Conservation (phyloP, 2,113 vertebrate genomes). For the Mus spicilegus region DNA sequence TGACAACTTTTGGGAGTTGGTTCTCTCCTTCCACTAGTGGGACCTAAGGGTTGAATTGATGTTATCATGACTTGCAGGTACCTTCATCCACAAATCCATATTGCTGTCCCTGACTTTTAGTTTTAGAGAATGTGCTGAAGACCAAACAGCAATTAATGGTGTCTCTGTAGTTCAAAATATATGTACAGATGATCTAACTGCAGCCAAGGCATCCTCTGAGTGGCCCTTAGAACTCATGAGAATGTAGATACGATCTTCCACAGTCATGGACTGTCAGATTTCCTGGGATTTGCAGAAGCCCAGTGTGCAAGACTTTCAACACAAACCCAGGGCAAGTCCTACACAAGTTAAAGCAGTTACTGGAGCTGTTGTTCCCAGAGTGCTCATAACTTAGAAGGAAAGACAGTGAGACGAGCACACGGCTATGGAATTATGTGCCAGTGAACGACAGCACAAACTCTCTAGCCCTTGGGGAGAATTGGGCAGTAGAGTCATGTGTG, state of each 20-base stretch:
- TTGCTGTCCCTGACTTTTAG: not conserved
- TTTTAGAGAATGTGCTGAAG: not conserved
- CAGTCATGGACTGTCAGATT: not conserved
- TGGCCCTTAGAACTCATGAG: not conserved
- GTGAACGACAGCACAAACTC: not conserved
- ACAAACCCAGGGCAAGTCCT: not conserved
- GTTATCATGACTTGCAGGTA: too few relatives aligned
- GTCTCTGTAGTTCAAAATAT: not conserved
- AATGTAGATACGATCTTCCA: not conserved
- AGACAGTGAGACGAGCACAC: not conserved
- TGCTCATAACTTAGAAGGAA: not conserved
- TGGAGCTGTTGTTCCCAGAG: not conserved
- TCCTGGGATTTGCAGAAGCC: not conserved
- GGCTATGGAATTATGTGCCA: not conserved
- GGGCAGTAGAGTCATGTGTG: not conserved
- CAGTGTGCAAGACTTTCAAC: not conserved
- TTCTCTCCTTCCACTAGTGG: not conserved
- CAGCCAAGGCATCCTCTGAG: not conserved
- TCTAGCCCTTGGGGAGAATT: not conserved
- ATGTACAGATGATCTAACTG: not conserved
- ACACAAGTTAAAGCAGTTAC: not conserved
- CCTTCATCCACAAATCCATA: not conserved
- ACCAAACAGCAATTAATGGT: not conserved
- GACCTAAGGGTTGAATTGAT: not conserved
- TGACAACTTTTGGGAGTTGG: not conserved